Evolutionary conservation across 2,113 vertebrate species (phyloP).

Genomic region (Ploceus nigricollis): DNA sequence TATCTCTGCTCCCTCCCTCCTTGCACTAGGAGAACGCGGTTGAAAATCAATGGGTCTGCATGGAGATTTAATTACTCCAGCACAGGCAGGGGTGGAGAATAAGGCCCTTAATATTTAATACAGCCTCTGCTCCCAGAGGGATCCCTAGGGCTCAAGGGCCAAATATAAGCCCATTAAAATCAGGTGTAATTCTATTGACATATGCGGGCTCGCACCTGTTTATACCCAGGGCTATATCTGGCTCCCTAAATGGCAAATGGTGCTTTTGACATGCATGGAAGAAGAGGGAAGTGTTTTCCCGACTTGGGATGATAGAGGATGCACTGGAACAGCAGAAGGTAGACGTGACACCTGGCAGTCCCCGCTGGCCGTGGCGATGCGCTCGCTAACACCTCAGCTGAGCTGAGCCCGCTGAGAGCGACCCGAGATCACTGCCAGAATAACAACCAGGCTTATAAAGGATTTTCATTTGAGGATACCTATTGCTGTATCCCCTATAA

Average conservation of each 20-base stretch:
- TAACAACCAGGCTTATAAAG: conserved; percentile 25
- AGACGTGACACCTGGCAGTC: background rate
- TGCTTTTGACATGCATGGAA: background rate
- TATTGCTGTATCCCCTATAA: conserved; percentile 14
- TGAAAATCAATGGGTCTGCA: conserved; percentile 25
- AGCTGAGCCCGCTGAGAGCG: background rate
- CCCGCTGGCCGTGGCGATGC: fast-evolving
- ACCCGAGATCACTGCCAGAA: background rate
- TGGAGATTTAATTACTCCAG: conserved; percentile 45
- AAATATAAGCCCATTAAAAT: conserved; percentile 48
- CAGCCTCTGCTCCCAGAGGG: background rate
- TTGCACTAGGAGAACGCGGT: background rate
- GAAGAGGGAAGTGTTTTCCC: background rate
- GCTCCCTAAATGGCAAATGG: conserved; percentile 10
- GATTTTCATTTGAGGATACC: background rate
- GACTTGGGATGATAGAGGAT: background rate
- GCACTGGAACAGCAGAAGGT: background rate
- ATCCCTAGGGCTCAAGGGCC: conserved; percentile 25
- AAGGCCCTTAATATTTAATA: conserved; percentile 63
- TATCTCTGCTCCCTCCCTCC: background rate
- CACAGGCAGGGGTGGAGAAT: conserved; percentile 18
- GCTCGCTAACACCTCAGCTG: background rate
- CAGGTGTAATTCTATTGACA: conserved; percentile 50
- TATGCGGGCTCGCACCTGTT: conserved; percentile 13
- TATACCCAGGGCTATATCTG: background rate